Evolutionary conservation across 2,797 vertebrate genomes (phyloP), one percentile per base, ranked within the genome.

Genomic region (Darevskia nairensis): DNA sequence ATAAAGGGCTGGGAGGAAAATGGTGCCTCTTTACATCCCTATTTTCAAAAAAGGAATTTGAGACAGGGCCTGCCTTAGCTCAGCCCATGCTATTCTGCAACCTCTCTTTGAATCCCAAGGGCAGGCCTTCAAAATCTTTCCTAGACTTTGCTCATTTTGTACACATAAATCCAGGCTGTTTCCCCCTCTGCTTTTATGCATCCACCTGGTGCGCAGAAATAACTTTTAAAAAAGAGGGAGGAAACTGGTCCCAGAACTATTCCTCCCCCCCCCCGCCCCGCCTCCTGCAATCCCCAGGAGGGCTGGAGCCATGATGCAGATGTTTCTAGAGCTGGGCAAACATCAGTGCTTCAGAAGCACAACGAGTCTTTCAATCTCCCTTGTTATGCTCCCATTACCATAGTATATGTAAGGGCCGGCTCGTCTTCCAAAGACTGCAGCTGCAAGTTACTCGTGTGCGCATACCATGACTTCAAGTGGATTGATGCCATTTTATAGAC

Each of bases 161-260:
- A 23, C 29, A 4, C n/a, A 72, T 55, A 23, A 17, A n/a, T 46
- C 68, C 17, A 17, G 25, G 39, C 13, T 59, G 23, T 84, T 61
- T 50, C 3, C 71, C 25, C 71, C 72, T 23, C 55, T 78, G 9
- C 64, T 90, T 85, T 88, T n/a, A 8, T 44, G 78, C 21, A 1
- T 82, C 81, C 82, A 86, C 21, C 69, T 90, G 83, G 64, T 92
- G 75, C 55, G 39, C 81, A 88, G 44, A 6, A 0, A 6, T 74
- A 55, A 32, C 13, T 8, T 55, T 50, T 13, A 72, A 3, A 11
- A 81, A 55, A n/a, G 92, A 81, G 9, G 7, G 39, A 89, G 15
- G 78, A 82, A 80, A 2, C 66, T 46, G 78, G 29, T 32, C 13
- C 4, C 11, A 77, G 68, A 85, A 91, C 46, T 2, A 7, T 15